Evolutionary conservation across 2,113 vertebrate species (phyloP), one percentile per base, ranked within the genome.

Genomic region (Colossoma macropomum): DNA sequence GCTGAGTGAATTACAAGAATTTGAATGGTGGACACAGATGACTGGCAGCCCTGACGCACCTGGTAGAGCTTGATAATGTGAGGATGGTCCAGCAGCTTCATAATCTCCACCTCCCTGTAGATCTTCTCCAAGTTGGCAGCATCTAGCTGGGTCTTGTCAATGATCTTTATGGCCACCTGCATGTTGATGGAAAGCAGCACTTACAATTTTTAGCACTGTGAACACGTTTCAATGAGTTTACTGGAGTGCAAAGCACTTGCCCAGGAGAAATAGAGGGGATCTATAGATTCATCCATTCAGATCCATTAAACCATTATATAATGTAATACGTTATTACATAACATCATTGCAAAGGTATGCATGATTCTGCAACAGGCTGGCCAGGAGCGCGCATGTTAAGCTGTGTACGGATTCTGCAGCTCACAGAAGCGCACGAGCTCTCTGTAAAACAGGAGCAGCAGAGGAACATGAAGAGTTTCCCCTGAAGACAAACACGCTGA

Each of bases 61-160:
- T 99, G 98, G 90, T 99, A 99, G 74, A 99, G 96, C 90, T 98
- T 99, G 89, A 99, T 99, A 86, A 99, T 98, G 87, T 99, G 96
- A 1, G 97, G 97, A 84, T 99, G 98, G 91, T 99, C 96, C 79
- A 98, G 93, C 95, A 99, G 95, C 89, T 98, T 99, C 97, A 99
- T 99, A 89, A 99, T 98, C 91, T 99, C 96, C 77, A 99, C 97
- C 87, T 99, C 98, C 86, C 98, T 93, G 92, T 98, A 99, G 92
- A 98, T 98, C 92, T 99, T 99, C 93, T 99, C 96, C 93, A 99
- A 92, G 83, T 99, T 99, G 81, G 98, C 96, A 68, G 96, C 96
- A 90, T 99, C 97, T 90, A 99, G 93, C 88, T 98, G 98, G 84
- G 97, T 98, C 91, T 99, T 99, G 91, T 98, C 97, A 23, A 98